Percentiles rank a stretch among this genome's conserved stretches.
phyloP scores from a whole-genome alignment of 2,113 vertebrate genomes.

The Hippocampus zosterae region DNA sequence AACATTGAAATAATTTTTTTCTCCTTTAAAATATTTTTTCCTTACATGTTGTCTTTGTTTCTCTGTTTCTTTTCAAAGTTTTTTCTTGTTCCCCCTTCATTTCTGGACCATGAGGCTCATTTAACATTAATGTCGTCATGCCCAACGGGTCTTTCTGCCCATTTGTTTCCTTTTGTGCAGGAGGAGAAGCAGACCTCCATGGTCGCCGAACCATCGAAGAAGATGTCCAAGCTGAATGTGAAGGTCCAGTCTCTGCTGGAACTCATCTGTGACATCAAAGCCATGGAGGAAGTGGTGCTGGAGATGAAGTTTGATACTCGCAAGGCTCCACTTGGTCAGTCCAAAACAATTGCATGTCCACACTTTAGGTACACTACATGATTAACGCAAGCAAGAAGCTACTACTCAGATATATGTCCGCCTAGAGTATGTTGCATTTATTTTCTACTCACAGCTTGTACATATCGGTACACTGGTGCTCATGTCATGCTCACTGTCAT shows the following conservation, averaged over 20 bases:
- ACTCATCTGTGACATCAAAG: conserved; percentile 83
- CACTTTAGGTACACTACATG: neutral
- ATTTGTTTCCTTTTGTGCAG: conserved; percentile 20
- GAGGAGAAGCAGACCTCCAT: conserved; percentile 36
- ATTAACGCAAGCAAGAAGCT: neutral
- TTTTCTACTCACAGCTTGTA: neutral
- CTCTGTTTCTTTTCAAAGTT: no score
- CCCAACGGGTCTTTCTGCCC: neutral
- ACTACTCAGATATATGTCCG: neutral
- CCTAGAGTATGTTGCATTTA: neutral
- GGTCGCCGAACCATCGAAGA: conserved; percentile 37
- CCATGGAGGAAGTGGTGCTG: conserved; percentile 87
- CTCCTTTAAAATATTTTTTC: no score
- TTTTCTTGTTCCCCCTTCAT: no score
- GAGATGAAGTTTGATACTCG: conserved; percentile 92
- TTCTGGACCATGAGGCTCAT: neutral
- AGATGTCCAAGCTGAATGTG: conserved; percentile 68
- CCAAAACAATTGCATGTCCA: neutral
- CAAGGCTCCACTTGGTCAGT: conserved; percentile 84
- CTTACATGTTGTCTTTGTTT: no score
- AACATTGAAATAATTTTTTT: no score
- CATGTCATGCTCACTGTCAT: neutral
- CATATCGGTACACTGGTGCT: neutral
- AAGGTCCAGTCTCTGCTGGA: conserved; percentile 80
- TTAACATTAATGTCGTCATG: neutral